Evolutionary conservation across 2,888 invertebrate species (phyloP).

Genomic region (Nemotelus nigrinus): DNA sequence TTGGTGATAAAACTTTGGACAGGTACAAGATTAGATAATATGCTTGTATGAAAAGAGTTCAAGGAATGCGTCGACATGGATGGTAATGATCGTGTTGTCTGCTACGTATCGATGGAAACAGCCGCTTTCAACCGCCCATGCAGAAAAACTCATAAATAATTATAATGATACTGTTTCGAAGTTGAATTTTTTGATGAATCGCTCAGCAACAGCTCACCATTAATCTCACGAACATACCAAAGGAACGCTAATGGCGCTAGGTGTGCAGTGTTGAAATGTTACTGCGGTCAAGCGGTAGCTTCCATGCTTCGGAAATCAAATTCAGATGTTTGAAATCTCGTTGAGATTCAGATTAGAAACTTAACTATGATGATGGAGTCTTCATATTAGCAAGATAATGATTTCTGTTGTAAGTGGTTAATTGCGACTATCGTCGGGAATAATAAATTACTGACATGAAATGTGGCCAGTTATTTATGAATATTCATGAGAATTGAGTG

Average conservation of each 20-base stretch:
- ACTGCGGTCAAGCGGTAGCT: not conserved
- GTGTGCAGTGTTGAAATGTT: conserved; percentile 27
- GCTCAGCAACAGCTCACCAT: conserved; percentile 20
- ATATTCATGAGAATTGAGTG: no score
- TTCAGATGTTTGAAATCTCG: conserved; percentile 18
- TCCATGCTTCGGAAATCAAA: conserved; percentile 1
- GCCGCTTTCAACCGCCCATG: not conserved
- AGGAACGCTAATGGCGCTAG: conserved; percentile 26
- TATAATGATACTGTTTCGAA: conserved; percentile 32
- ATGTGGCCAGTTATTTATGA: no score
- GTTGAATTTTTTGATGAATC: conserved; percentile 36
- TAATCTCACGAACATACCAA: conserved; percentile 21
- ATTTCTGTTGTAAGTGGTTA: no score
- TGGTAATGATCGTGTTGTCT: conserved; percentile 16
- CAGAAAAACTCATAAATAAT: conserved; percentile 18
- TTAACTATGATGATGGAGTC: no score
- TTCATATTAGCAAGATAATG: no score
- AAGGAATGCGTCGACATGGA: not conserved
- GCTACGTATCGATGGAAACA: not conserved
- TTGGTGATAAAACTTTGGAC: conserved; percentile 34
- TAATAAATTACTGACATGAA: no score
- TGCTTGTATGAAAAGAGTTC: not conserved
- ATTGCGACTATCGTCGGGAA: no score
- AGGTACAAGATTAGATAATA: conserved; percentile 29
- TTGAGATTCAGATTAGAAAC: not conserved